A percentile compares a stretch with the other conserved stretches of the same genome.
These are phyloP conservation scores for Xenopus laevis DNA, from an alignment of 2,113 vertebrate genomes.

Conservation along the genomic window DNA sequence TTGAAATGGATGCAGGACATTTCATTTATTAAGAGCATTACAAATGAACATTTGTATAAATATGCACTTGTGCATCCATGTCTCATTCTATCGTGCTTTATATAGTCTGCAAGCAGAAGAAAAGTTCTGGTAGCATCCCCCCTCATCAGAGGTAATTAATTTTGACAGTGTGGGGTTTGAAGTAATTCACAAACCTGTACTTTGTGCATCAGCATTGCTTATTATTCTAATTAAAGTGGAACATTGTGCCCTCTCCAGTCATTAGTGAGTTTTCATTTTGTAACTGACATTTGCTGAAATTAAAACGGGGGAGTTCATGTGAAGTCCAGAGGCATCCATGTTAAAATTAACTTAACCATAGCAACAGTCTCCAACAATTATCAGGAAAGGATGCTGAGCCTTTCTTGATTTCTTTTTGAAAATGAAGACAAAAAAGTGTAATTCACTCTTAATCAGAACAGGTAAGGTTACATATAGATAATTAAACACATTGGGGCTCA, in stretches of 20 bases:
- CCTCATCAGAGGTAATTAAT: conserved; percentile 52
- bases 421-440: conserved; percentile 52
- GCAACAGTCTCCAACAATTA: conserved; percentile 76
- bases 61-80: conserved; percentile 3
- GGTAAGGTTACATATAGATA: conserved; percentile 46
- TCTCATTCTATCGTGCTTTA: conserved; percentile 52
- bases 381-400: conserved; percentile 69
- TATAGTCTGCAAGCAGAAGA: conserved; percentile 52
- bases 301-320: conserved; percentile 73
- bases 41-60: neutral
- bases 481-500: conserved; percentile 5
- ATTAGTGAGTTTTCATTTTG: conserved; percentile 79
- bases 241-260: conserved; percentile 73
- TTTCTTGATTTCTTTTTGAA: conserved; percentile 60
- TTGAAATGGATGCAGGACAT: neutral
- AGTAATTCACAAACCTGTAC: conserved; percentile 74
- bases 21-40: neutral
- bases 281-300: conserved; percentile 80
- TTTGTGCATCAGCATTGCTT: conserved; percentile 73
- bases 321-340: conserved; percentile 74
- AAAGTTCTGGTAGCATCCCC: conserved; percentile 48
- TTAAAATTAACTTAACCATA: conserved; percentile 79
- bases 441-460: conserved; percentile 51
- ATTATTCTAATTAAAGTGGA: conserved; percentile 80
- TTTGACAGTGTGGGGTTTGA: conserved; percentile 54